phyloP scores from a whole-genome alignment of 2,888 invertebrate genomes.

The Acanthococcus lagerstroemiae region DNA sequence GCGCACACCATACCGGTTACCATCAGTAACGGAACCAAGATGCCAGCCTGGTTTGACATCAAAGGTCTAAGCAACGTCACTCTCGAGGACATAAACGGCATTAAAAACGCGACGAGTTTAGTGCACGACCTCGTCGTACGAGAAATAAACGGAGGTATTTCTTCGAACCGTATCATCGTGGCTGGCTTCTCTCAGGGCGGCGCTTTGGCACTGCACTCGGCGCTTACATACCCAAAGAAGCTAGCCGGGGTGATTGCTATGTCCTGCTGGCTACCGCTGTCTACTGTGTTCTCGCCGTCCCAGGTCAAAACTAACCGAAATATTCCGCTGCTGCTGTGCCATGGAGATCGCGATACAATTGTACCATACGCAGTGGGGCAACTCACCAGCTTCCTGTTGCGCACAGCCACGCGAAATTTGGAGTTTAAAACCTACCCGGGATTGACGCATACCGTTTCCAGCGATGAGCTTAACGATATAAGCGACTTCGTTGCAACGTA shows the following conservation, averaged over 20 bases:
- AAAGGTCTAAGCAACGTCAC: conserved; percentile 70
- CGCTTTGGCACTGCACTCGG: conserved; percentile 88
- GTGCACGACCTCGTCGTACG: conserved; percentile 64
- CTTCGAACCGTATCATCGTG: conserved; percentile 64
- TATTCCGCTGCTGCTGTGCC: conserved; percentile 76
- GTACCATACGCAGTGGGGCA: conserved; percentile 90
- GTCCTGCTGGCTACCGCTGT: conserved; percentile 89
- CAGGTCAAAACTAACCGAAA: conserved; percentile 43
- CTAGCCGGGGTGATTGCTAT: conserved; percentile 82
- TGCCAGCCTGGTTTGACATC: conserved; percentile 93
- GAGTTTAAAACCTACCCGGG: conserved; percentile 78
- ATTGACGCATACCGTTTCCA: conserved; percentile 56
- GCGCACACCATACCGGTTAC: conserved; percentile 84
- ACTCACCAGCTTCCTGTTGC: conserved; percentile 78
- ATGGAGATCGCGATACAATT: conserved; percentile 89
- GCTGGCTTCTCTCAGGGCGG: conserved; percentile 98
- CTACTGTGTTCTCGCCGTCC: conserved; percentile 66
- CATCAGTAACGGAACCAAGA: conserved; percentile 79
- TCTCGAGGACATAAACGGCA: conserved; percentile 83
- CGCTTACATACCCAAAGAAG: conserved; percentile 67
- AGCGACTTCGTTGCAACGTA: not conserved
- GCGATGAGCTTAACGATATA: not conserved
- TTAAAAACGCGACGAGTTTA: conserved; percentile 62
- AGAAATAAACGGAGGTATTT: conserved; percentile 28
- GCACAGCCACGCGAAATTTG: conserved; percentile 66